Percentiles rank a stretch among this genome's conserved stretches.
phyloP scores from a whole-genome alignment of 2,888 invertebrate genomes.

The Crossocerus cetratus region DNA sequence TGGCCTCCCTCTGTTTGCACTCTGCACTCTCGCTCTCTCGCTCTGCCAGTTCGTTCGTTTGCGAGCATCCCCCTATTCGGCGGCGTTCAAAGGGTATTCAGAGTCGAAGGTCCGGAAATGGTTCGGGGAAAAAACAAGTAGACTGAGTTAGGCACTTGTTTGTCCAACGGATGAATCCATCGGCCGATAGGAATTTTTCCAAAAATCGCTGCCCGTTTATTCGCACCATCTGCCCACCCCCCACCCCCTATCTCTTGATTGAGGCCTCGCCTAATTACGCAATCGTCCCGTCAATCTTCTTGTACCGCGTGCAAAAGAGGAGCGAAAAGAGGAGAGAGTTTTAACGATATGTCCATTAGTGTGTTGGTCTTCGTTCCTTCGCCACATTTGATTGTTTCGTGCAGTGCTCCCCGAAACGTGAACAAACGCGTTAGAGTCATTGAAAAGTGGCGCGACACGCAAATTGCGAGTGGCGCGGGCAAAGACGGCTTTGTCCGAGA shows the following conservation, averaged over 20 bases:
- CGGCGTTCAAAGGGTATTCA: conserved; percentile 61
- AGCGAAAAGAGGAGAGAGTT: background rate
- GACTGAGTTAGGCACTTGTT: conserved; percentile 52
- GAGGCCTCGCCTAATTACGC: conserved; percentile 14
- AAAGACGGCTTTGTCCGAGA: background rate
- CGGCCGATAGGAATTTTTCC: conserved; percentile 34
- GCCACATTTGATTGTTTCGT: too few species aligned
- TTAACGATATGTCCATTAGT: too few species aligned
- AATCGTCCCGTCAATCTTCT: background rate
- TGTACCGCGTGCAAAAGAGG: background rate
- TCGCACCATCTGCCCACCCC: background rate
- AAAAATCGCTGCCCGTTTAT: conserved; percentile 27
- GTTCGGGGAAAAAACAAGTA: conserved; percentile 47
- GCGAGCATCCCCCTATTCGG: conserved; percentile 51
- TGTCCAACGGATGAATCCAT: conserved; percentile 34
- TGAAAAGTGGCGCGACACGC: background rate
- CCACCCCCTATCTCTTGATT: conserved; percentile 2
- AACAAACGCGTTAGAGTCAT: too few species aligned
- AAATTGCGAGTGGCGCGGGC: background rate
- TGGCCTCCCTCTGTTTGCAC: too few species aligned
- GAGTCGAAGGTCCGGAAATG: conserved; percentile 59
- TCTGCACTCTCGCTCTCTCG: conserved; percentile 15
- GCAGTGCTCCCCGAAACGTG: too few species aligned
- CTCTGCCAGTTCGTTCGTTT: conserved; percentile 43
- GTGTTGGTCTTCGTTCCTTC: too few species aligned